Base-by-base conservation (phyloP, 1,140 invertebrate genomes). In the Magallana angulata region DNA sequence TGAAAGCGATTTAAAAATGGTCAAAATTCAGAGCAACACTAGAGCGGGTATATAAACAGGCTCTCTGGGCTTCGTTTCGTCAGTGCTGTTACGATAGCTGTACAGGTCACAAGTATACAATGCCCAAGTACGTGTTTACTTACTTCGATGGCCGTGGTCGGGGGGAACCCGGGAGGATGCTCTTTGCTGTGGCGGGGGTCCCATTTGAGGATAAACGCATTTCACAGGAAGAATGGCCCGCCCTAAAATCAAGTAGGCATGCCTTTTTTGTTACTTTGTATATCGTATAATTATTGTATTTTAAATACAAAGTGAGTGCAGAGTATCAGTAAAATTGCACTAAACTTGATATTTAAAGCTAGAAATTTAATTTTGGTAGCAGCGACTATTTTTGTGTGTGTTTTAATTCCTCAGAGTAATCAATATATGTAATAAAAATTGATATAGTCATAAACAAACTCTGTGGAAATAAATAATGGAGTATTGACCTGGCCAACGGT, bases 111-210 rank as follows among this genome's bases (percentile, higher is more conserved):
- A 18, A 16, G 18, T 64, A 30, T 83, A n/a, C 5, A 57, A 91
- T 91, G 92, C 30, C 89, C 11, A 60, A 60, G 1, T 94, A 93
- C 87, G 91, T 92, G 85, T 86, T 94, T 56, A 90, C 84, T 14
- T 94, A 94, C 86, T 94, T 94, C 88, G 84, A 92, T 83, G 84
- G 57, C 1, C 88, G 91, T n/a, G 94, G 92, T 14, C 80, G 93
- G 84, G 94, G 87, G 12, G 94, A 94, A 85, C 36, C 88, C 7
- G 88, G 88, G 76, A 91, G 94, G 30, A 87, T 93, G 36, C 68
- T 94, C n/a, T 93, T 94, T 68, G 90, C 90, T 11, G 85, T 90
- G 3, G 93, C 93, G 12, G 91, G 90, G 24, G 68, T 90, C 24
- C 80, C 85, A n/a, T 94, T 90, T 89, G 92, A 93, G 85, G 94